Conservation (phyloP, 2,888 invertebrate species). For the Beris morrisii region DNA sequence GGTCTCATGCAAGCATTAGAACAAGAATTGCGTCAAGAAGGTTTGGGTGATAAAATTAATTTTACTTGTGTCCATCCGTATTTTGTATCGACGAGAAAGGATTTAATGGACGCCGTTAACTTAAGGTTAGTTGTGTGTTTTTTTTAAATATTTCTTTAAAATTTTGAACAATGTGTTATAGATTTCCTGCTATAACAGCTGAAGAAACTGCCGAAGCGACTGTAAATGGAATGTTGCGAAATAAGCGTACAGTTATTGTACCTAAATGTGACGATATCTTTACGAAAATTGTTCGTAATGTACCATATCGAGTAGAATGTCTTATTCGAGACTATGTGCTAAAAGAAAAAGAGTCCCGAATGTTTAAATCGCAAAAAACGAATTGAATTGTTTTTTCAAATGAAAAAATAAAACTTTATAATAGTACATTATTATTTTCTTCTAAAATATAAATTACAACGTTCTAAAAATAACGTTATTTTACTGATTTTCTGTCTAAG, state of each 20-base stretch:
- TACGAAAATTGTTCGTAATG: constrained; percentile 10
- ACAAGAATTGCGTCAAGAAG: constrained; percentile 53
- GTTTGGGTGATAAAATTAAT: constrained; percentile 50
- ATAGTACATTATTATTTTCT: no score
- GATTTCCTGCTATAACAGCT: constrained; percentile 40
- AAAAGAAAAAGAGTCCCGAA: constrained; percentile 35
- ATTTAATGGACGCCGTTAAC: constrained; percentile 47
- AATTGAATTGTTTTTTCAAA: background rate
- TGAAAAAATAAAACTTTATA: no score
- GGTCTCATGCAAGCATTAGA: constrained; percentile 56
- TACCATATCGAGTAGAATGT: constrained; percentile 36
- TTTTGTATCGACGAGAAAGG: constrained; percentile 54
- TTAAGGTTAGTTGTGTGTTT: constrained; percentile 35
- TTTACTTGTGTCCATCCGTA: constrained; percentile 56
- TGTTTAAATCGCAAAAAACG: constrained; percentile 20
- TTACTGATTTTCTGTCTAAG: no score
- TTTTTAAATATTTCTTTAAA: background rate
- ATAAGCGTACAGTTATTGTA: constrained; percentile 35
- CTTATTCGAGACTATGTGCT: constrained; percentile 38
- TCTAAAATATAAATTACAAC: no score
- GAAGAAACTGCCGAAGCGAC: constrained; percentile 37
- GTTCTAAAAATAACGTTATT: no score
- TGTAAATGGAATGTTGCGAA: constrained; percentile 38
- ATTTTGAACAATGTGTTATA: constrained; percentile 8
- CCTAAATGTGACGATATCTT: constrained; percentile 34